Evolutionary conservation across 2,888 invertebrate genomes (phyloP), one percentile per base, ranked within the genome.

Genomic region (Ophonus ardosiacus): DNA sequence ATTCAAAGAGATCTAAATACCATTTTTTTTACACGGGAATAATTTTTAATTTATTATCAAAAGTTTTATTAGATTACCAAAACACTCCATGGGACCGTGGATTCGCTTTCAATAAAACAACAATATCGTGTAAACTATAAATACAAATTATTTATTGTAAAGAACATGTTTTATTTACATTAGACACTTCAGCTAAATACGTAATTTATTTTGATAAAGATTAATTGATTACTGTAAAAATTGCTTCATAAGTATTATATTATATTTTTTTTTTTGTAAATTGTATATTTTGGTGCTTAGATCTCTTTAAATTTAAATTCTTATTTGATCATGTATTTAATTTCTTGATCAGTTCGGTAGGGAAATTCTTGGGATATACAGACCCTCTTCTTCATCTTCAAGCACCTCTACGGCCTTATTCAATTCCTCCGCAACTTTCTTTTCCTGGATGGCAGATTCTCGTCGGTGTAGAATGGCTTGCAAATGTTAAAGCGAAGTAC

Each of bases 391-490:
- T 92, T 8, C 89, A 90, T 76, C 88, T 91, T 65, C 90, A 90
- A 84, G 90, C 90, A 4, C 90, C 90, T 76, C 88, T 89, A 40
- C 88, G 92, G 84, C 92, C 93, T 21, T 90, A 90, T 59, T 89
- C 91, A 1, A 91, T 93, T 85, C 90, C 93, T 13, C 91, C 87
- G 88, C 92, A 86, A 91, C 92, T 86, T 88, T 92, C 84, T 90
- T 93, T 93, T 92, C 92, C 93, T 0, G 93, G 93, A 3, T 91
- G 91, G 89, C 90, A 90, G 51, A 86, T 93, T 40, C 90, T 92
- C 0, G 88, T 91, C 0, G 90, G 90, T 43, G 88, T 93, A 21
- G 92, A 93, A 87, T 93, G 93, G 93, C 92, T 93, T 87, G 89
- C 91, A 13, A 93, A 93, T 87, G 90, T 93, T 80, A 91, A 90